Percentiles rank a stretch among this genome's conserved stretches.
phyloP scores from a whole-genome alignment of 2,113 vertebrate species.

The Rhinoptilus africanus region DNA sequence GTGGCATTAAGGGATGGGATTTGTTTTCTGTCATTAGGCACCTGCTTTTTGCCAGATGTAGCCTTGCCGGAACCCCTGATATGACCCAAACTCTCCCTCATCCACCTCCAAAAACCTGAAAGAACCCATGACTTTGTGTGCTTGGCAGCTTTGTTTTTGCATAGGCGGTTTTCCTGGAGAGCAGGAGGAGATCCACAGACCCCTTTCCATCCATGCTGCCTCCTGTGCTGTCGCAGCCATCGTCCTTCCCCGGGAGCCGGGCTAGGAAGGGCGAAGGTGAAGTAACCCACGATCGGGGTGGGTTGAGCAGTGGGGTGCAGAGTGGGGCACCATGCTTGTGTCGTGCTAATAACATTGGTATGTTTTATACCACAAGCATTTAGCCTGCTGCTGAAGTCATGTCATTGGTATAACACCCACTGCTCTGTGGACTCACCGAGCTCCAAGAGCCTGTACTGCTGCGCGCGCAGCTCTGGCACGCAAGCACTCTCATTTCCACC shows the following conservation, averaged over 20 bases:
- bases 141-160: background rate
- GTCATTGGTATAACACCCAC: background rate
- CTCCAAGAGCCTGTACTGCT: background rate
- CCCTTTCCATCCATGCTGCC: background rate
- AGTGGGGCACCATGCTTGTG: background rate
- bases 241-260: rapidly evolving
- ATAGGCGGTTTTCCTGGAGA: background rate
- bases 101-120: background rate
- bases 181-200: background rate
- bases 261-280: background rate
- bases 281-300: background rate
- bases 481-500: background rate
- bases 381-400: background rate
- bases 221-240: rapidly evolving
- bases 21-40: background rate
- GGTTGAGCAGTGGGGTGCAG: background rate
- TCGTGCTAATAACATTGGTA: background rate
- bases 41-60: background rate
- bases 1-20: too few species aligned
- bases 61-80: background rate
- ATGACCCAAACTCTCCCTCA: background rate
- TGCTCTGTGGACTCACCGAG: background rate
- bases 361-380: background rate
- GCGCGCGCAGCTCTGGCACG: background rate
- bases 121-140: background rate